phyloP scores from a whole-genome alignment of 2,797 vertebrate species.

The Micromesistius poutassou region DNA sequence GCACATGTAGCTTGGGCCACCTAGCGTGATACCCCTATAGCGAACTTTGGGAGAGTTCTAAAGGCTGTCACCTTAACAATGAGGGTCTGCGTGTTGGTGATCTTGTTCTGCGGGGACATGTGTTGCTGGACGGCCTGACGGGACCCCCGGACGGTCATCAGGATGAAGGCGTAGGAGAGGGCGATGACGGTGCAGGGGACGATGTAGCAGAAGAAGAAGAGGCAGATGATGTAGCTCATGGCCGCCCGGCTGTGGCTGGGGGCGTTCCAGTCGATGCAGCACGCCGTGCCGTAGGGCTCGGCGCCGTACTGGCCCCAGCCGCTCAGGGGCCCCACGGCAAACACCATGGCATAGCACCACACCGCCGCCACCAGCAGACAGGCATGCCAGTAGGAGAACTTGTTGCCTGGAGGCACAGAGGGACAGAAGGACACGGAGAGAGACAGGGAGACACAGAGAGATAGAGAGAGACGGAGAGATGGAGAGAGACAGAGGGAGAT shows the following conservation, averaged over 20 bases:
- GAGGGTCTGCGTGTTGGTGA: conserved; percentile 70
- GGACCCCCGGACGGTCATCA: conserved; percentile 74
- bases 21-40: neutral
- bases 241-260: conserved; percentile 63
- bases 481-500: conserved; percentile 6
- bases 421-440: neutral
- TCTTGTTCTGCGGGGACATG: conserved; percentile 69
- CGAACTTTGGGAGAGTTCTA: neutral
- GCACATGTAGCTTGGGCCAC: neutral
- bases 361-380: conserved; percentile 69
- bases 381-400: conserved; percentile 76
- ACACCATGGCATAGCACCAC: conserved; percentile 79
- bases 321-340: conserved; percentile 76
- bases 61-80: conserved; percentile 64
- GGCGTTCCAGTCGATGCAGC: conserved; percentile 81
- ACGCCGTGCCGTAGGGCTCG: conserved; percentile 85
- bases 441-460: neutral
- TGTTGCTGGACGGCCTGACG: conserved; percentile 78
- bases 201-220: conserved; percentile 85
- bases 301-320: conserved; percentile 81
- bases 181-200: conserved; percentile 81
- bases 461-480: conserved; percentile 1
- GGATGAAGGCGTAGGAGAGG: conserved; percentile 79
- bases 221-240: conserved; percentile 79
- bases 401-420: conserved; percentile 68